A percentile compares a stretch with the other conserved stretches of the same genome.
phyloP scores from a whole-genome alignment of 1,140 invertebrate genomes.

The Dendrolimus punctatus region DNA sequence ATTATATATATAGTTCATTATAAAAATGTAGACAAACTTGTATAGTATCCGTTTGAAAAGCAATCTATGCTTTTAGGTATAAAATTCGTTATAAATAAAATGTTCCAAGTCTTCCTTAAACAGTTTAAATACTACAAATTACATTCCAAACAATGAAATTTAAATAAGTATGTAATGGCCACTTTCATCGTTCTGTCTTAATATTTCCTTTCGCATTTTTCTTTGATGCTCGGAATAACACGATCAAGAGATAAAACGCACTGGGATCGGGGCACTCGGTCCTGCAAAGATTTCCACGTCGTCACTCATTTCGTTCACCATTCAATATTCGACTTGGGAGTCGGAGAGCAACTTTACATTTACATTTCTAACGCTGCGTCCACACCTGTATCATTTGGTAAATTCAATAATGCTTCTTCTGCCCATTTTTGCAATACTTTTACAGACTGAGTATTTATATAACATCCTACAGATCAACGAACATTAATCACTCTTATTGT shows the following conservation, averaged over 20 bases:
- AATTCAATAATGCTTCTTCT: neutral
- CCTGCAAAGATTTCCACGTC: constrained; percentile 40
- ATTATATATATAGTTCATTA: constrained; percentile 48
- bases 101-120: constrained; percentile 10
- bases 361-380: constrained; percentile 11
- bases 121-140: constrained; percentile 17
- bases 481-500: constrained; percentile 4
- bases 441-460: constrained; percentile 4
- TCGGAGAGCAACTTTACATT: no score
- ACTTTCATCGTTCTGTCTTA: constrained; percentile 37
- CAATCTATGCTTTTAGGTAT: no score
- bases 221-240: constrained; percentile 65
- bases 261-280: constrained; percentile 32
- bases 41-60: constrained; percentile 5
- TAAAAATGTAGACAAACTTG: constrained; percentile 39
- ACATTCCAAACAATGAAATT: constrained; percentile 29
- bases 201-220: constrained; percentile 53
- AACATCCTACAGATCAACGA: constrained; percentile 3
- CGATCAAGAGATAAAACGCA: constrained; percentile 65
- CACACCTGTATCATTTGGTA: neutral
- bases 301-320: constrained; percentile 25
- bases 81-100: neutral
- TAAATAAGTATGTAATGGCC: constrained; percentile 42
- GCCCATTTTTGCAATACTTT: neutral
- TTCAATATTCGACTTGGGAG: constrained; percentile 26